A percentile compares a stretch with the other conserved stretches of the same genome.
Conservation (phyloP, 2,888 invertebrate genomes). For the Tineola bisselliella region DNA sequence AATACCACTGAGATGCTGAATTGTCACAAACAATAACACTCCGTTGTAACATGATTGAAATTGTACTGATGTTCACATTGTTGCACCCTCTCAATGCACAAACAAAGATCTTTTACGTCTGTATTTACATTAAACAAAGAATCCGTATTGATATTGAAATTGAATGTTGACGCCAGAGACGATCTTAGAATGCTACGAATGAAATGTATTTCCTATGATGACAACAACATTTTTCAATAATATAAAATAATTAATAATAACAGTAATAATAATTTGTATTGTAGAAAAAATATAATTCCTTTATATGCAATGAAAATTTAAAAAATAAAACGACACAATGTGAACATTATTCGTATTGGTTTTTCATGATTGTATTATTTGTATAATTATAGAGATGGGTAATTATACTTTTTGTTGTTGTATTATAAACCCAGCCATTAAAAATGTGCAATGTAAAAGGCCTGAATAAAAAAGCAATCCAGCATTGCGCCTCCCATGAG, state of each 20-base stretch:
- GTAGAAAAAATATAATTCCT: no score
- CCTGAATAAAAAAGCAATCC: slow-evolving; percentile 5
- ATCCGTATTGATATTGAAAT: background rate
- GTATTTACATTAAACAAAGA: background rate
- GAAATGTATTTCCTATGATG: no score
- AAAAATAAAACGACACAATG: no score
- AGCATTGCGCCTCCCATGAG: background rate
- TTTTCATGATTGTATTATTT: background rate
- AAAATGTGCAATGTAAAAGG: background rate
- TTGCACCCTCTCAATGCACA: background rate
- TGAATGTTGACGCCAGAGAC: background rate
- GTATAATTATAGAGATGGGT: background rate
- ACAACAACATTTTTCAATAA: no score
- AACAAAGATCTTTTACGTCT: background rate
- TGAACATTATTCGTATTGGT: no score
- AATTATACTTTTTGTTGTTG: background rate
- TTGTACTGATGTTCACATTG: background rate
- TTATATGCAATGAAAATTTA: no score
- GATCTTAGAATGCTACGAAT: no score
- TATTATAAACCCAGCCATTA: background rate
- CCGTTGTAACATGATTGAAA: background rate
- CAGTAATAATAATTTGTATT: no score
- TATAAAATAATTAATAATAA: no score
- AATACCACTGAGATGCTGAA: background rate
- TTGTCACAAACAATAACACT: background rate